Base-by-base conservation (phyloP, 2,113 vertebrate genomes). In the Pagrus major region DNA sequence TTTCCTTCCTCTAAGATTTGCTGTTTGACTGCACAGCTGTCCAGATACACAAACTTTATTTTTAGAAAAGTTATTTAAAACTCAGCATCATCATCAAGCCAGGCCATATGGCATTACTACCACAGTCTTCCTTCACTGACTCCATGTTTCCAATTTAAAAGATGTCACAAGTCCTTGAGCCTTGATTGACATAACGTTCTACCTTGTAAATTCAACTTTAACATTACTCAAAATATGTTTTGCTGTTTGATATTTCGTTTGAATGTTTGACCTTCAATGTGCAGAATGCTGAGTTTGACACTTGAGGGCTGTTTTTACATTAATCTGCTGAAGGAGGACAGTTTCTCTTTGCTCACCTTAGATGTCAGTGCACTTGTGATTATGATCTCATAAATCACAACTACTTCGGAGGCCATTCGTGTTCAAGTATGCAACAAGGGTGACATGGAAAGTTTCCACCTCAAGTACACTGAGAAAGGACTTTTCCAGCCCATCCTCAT, bases 1-100 rank as follows among this genome's bases (percentile, higher is more conserved):
- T 61, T 56, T 47, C 23, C 64, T 41, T 78, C 42, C 65, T 71
- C 14, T 20, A 52, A 16, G 55, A 39, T 59, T 31, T n/a, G 4
- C 60, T 67, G 0, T 60, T 42, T 4, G 12, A 46, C 29, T 16
- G 49, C 51, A 37, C 78, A 68, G 15, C 75, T 65, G 71, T 46
- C 14, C 42, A n/a, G 47, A 18, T 33, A 20, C 29, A 18, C 42
- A 3, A 16, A n/a, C 10, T 69, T 77, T 18, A n/a, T 65, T 65
- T 33, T 31, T 23, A 20, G 42, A 27, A 63, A 80, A 54, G 31
- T 39, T 46, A 37, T 33, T 56, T 1, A 27, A 16, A 77, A 37
- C 47, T 18, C 23, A n/a, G 31, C 69, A 39, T 54, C 11, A 16
- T 21, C 27, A 14, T 14, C 8, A 18, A 35, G 47, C 55, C 46